phyloP scores from a whole-genome alignment of 2,888 invertebrate species.

The Drosophila nr. perissopoda region DNA sequence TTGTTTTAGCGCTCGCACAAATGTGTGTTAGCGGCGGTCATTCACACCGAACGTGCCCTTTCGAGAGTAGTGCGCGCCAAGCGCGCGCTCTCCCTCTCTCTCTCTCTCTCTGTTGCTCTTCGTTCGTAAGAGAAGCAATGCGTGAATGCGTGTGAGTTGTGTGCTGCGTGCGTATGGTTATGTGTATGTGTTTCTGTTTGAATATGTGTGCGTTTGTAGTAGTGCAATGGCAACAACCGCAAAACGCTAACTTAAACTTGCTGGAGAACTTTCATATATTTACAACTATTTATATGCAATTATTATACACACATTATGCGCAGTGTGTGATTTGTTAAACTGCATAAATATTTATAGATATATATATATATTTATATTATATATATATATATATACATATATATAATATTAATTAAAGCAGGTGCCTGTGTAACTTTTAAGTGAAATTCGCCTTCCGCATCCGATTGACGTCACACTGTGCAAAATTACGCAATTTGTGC shows the following conservation, averaged over 20 bases:
- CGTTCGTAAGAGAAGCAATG: conserved; percentile 44
- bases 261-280: conserved; percentile 16
- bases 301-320: conserved; percentile 13
- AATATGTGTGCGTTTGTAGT: conserved; percentile 26
- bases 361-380: neutral
- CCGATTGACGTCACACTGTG: conserved; percentile 65
- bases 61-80: conserved; percentile 59
- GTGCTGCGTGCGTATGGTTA: conserved; percentile 18
- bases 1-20: conserved; percentile 77
- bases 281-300: conserved; percentile 28
- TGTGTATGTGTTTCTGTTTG: conserved; percentile 19
- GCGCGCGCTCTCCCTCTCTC: conserved; percentile 36
- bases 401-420: conserved; percentile 11
- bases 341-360: neutral
- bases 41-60: conserved; percentile 84
- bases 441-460: conserved; percentile 30
- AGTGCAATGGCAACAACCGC: conserved; percentile 56
- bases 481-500: conserved; percentile 69
- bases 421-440: conserved; percentile 16
- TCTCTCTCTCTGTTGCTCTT: conserved; percentile 14
- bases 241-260: conserved; percentile 53
- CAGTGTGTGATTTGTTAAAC: conserved; percentile 4
- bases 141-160: conserved; percentile 27
- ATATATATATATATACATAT: neutral
- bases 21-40: conserved; percentile 84